These are phyloP conservation scores for Tapirus terrestris DNA, from an alignment of 2,113 vertebrate species.

Conservation along the genomic window DNA sequence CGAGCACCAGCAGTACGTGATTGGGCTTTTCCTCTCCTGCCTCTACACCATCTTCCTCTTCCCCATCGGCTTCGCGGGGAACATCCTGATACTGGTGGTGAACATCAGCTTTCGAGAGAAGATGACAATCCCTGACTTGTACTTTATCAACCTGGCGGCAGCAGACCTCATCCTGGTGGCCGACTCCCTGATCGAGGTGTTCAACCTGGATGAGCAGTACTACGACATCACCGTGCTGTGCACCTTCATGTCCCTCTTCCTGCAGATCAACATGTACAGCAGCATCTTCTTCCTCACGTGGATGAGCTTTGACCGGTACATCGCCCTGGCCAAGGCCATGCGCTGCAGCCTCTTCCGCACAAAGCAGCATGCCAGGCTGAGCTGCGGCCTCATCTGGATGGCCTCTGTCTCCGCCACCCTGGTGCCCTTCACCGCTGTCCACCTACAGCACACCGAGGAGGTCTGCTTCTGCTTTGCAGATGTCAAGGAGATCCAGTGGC, in stretches of 20 bases:
- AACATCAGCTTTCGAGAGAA: slow-evolving; percentile 96
- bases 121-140: slow-evolving; percentile 99
- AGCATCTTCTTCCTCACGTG: slow-evolving; percentile 99
- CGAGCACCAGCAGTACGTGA: slow-evolving; percentile 90
- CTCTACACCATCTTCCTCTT: slow-evolving; percentile 97
- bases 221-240: slow-evolving; percentile 96
- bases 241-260: slow-evolving; percentile 98
- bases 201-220: slow-evolving; percentile 97
- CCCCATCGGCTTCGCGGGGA: slow-evolving; percentile 97
- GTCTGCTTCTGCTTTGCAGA: slow-evolving; percentile 97
- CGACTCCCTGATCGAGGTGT: slow-evolving; percentile 98
- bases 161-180: slow-evolving; percentile 97
- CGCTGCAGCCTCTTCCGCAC: slow-evolving; percentile 93
- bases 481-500: slow-evolving; percentile 96
- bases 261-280: slow-evolving; percentile 99
- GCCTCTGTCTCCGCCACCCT: slow-evolving; percentile 95
- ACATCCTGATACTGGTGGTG: slow-evolving; percentile 96
- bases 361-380: slow-evolving; percentile 94
- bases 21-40: slow-evolving; percentile 96
- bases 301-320: slow-evolving; percentile 99
- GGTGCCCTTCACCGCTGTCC: slow-evolving; percentile 95
- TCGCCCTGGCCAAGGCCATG: slow-evolving; percentile 94
- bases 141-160: slow-evolving; percentile 96
- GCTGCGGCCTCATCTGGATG: slow-evolving; percentile 98
- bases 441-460: slow-evolving; percentile 94